Percentiles rank a stretch among this genome's conserved stretches.
Conservation (phyloP, 2,888 invertebrate genomes). For the Agrochola circellaris region DNA sequence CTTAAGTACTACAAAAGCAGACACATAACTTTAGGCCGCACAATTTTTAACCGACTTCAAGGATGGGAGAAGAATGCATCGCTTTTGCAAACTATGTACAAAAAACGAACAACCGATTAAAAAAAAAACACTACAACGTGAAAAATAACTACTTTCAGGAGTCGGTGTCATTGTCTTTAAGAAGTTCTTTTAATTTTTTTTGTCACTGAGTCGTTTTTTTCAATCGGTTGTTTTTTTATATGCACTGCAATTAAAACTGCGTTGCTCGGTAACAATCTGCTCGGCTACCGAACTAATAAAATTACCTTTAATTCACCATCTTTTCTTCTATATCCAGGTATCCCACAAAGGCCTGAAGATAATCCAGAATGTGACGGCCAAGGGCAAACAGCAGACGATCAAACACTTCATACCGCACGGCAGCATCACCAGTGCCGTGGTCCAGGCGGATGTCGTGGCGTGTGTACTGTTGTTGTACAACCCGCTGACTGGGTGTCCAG, state of each 20-base stretch:
- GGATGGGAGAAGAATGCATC: neutral
- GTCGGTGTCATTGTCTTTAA: too few relatives aligned
- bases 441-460: constrained; percentile 97
- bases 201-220: too few relatives aligned
- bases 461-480: constrained; percentile 98
- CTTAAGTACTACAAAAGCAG: too few relatives aligned
- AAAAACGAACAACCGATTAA: too few relatives aligned
- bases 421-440: constrained; percentile 97
- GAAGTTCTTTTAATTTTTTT: too few relatives aligned
- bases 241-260: neutral
- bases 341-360: constrained; percentile 98
- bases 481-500: constrained; percentile 97
- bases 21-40: too few relatives aligned
- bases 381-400: constrained; percentile 92
- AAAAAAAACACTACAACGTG: neutral
- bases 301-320: neutral
- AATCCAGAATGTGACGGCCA: constrained; percentile 93
- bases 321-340: constrained; percentile 86
- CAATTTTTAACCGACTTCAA: too few relatives aligned
- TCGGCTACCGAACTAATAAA: neutral
- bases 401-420: constrained; percentile 98
- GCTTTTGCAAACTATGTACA: too few relatives aligned
- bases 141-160: neutral
- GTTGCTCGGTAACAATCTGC: neutral
- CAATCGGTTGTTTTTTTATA: neutral